Base-by-base conservation (phyloP, 1,140 invertebrate species). In the Drosophila willistoni region DNA sequence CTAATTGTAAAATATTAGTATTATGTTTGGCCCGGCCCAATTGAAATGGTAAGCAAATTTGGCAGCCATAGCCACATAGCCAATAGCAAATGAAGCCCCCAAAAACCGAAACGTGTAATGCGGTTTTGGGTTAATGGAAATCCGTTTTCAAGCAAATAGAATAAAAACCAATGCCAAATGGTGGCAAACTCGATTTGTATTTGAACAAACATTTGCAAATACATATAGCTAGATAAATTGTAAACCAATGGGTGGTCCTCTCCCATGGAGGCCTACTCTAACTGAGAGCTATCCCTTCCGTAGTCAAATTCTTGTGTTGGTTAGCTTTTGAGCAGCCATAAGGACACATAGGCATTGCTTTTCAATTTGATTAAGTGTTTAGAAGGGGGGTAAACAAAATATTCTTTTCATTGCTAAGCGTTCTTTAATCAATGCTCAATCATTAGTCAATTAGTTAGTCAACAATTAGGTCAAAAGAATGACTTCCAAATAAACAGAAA, bases 1-100 rank as follows among this genome's bases (percentile, higher is more conserved):
- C 87, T 86, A 86, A 85, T 82, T 81, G 83, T 75, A 62, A 82
- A 87, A 76, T 87, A 85, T 85, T 85, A 81, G 44, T 51, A 51
- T 51, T 22, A 51, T 51, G 44, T 22, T 51, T 51, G 65, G 34
- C 10, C 41, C 51, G 70, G 33, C 73, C 44, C 17, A 51, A 51
- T 51, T 51, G 44, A 44, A 76, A 68, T 73, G 72, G 64, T 80
- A 80, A 81, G 55, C 81, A 84, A 84, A 84, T 84, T 84, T 84
- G 81, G 66, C 73, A 70, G 42, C 64, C 64, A 9, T 0, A 10
- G 7, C 34, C 34, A 36, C 34, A 29, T 7, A 12, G 34, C 10
- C 34, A 36, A 36, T 12, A 36, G 34, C 34, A 84, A 83, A 83
- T 77, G 74, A 62, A 63, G 44, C 67, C 57, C 34, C 62, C 33